phyloP scores from a whole-genome alignment of 2,113 vertebrate species.

The Columba livia region DNA sequence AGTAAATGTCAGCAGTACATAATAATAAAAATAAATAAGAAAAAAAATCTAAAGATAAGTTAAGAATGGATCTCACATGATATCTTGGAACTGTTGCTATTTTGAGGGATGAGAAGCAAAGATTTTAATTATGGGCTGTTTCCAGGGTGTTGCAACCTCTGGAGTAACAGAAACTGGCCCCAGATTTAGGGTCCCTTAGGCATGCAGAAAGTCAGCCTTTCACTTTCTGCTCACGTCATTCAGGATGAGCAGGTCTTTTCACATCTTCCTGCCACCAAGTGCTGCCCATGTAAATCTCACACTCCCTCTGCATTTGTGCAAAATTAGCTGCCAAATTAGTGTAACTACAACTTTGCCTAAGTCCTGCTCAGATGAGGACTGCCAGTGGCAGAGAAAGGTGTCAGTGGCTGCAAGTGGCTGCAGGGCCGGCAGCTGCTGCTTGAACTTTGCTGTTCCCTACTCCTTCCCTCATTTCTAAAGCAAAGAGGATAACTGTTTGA shows the following conservation, averaged over 20 bases:
- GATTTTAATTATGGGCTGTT: neutral
- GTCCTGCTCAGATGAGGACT: neutral
- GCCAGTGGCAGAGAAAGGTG: neutral
- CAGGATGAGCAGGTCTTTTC: neutral
- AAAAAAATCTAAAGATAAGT: neutral
- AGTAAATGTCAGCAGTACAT: neutral
- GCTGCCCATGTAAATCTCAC: neutral
- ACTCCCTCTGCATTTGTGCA: neutral
- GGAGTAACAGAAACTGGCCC: neutral
- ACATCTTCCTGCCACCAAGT: neutral
- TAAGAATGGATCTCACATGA: neutral
- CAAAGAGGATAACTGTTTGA: neutral
- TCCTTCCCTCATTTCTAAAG: neutral
- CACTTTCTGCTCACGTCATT: neutral
- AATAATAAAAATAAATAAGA: neutral
- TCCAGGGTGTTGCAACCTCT: neutral
- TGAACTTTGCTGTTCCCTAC: neutral
- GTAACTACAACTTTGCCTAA: neutral
- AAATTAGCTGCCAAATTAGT: neutral
- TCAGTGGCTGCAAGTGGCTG: accelerated
- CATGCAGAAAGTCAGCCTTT: neutral
- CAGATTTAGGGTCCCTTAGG: neutral
- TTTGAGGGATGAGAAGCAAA: neutral
- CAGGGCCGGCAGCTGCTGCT: neutral
- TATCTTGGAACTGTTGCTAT: neutral